phyloP scores from a whole-genome alignment of 1,140 invertebrate genomes.

The Drosophila lini region DNA sequence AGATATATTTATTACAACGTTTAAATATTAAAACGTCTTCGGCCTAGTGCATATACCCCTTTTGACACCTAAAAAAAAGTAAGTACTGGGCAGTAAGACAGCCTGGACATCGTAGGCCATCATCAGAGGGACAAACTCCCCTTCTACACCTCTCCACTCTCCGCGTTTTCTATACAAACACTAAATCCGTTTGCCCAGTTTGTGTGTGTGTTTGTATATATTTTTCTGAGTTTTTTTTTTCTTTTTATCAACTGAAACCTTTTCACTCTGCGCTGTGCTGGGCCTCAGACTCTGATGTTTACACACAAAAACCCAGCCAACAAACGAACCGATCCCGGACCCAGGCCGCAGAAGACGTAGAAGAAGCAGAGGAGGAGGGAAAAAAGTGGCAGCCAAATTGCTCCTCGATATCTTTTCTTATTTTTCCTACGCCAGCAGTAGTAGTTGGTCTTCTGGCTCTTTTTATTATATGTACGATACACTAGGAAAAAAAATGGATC shows the following conservation, averaged over 20 bases:
- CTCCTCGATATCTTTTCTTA: slow-evolving; percentile 80
- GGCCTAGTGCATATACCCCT: slow-evolving; percentile 11
- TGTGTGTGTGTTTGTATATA: slow-evolving; percentile 63
- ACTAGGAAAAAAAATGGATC: slow-evolving; percentile 1
- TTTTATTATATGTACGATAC: slow-evolving; percentile 50
- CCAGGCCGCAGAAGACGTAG: slow-evolving; percentile 10
- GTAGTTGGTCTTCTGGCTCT: slow-evolving; percentile 60
- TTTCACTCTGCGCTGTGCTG: slow-evolving; percentile 55
- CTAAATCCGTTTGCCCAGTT: slow-evolving; percentile 68
- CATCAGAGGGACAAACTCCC: slow-evolving; percentile 56
- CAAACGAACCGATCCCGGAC: slow-evolving; percentile 50
- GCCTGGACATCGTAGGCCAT: slow-evolving; percentile 40
- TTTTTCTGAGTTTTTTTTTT: slow-evolving; percentile 52
- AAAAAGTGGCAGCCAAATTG: slow-evolving; percentile 80
- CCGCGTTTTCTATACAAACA: slow-evolving; percentile 72
- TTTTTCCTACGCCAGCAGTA: slow-evolving; percentile 66
- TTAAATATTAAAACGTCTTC: too few relatives aligned
- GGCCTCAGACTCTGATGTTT: slow-evolving; percentile 59
- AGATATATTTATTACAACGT: too few relatives aligned
- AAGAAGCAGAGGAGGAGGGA: slow-evolving; percentile 28
- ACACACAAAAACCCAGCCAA: slow-evolving; percentile 65
- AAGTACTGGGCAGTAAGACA: slow-evolving; percentile 20
- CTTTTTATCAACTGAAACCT: slow-evolving; percentile 77
- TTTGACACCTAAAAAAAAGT: not conserved
- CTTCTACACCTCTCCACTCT: slow-evolving; percentile 3